Percentiles rank a stretch among this genome's conserved stretches.
These are phyloP conservation scores for Triplophysa yarkandensis DNA, from an alignment of 2,797 vertebrate species.

Conservation along the genomic window DNA sequence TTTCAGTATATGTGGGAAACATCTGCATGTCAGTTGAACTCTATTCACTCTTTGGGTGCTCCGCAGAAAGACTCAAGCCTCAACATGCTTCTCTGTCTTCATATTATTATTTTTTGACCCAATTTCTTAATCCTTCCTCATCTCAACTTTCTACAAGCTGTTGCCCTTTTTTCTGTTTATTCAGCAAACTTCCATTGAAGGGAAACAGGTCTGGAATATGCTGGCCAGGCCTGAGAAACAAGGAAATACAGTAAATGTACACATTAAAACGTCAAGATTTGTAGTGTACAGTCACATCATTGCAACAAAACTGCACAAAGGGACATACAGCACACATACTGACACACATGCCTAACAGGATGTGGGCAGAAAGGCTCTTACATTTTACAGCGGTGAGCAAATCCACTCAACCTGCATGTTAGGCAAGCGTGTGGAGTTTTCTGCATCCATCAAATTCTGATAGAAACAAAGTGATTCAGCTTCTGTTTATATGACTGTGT, in stretches of 20 bases:
- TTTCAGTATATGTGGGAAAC: background rate
- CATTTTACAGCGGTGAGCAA: slow-evolving; percentile 68
- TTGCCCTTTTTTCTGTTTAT: slow-evolving; percentile 65
- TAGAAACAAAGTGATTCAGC: slow-evolving; percentile 4
- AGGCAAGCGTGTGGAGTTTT: slow-evolving; percentile 64
- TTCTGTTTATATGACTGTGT: background rate
- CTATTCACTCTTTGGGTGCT: background rate
- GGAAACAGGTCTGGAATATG: slow-evolving; percentile 61
- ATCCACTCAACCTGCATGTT: slow-evolving; percentile 69
- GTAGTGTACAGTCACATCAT: background rate
- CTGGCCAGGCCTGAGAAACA: slow-evolving; percentile 49
- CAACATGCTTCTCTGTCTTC: background rate
- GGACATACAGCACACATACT: background rate
- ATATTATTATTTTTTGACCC: background rate
- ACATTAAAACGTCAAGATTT: background rate
- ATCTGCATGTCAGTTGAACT: background rate
- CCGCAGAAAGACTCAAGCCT: background rate
- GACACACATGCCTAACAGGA: slow-evolving; percentile 4
- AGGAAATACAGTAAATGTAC: background rate
- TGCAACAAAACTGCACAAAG: background rate
- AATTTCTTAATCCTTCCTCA: background rate
- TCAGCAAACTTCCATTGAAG: slow-evolving; percentile 60
- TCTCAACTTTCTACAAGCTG: slow-evolving; percentile 41
- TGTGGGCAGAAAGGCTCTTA: slow-evolving; percentile 37
- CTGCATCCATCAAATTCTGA: slow-evolving; percentile 65